A percentile compares a stretch with the other conserved stretches of the same genome.
Conservation (phyloP, 2,113 vertebrate species). For the Chiloscyllium plagiosum region DNA sequence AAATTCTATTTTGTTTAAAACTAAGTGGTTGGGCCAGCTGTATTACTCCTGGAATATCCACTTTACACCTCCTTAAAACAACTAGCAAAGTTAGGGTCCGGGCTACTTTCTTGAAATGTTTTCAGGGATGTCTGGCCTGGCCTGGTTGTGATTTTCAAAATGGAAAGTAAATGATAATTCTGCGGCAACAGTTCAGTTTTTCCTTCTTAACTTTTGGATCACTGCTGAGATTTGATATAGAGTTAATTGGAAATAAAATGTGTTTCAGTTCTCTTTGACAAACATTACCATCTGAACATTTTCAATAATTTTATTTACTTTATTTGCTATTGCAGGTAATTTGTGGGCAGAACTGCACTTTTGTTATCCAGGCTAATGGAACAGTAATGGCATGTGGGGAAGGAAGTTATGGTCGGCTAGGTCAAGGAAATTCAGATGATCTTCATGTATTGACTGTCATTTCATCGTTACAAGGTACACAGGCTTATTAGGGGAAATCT, state of each 20-base stretch:
- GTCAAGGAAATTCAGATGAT: slow-evolving; percentile 74
- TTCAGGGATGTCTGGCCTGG: too few relatives aligned
- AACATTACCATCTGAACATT: background rate
- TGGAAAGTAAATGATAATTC: background rate
- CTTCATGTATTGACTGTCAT: slow-evolving; percentile 72
- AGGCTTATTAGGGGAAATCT: background rate
- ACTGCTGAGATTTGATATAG: background rate
- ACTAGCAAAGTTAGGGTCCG: too few relatives aligned
- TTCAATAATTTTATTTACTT: slow-evolving; percentile 34
- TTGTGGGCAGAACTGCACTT: slow-evolving; percentile 75
- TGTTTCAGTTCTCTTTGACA: background rate
- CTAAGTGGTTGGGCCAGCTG: too few relatives aligned
- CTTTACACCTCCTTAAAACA: too few relatives aligned
- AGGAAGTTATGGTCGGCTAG: slow-evolving; percentile 71
- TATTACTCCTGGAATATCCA: too few relatives aligned
- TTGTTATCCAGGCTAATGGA: slow-evolving; percentile 73
- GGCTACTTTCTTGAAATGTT: too few relatives aligned
- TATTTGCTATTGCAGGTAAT: slow-evolving; percentile 56
- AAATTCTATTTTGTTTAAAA: too few relatives aligned
- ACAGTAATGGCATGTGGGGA: slow-evolving; percentile 72
- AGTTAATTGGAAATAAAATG: background rate
- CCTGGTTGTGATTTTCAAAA: background rate
- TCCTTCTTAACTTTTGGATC: background rate
- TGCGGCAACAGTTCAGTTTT: background rate
- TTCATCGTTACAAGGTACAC: slow-evolving; percentile 69